Base-by-base conservation (phyloP, 2,888 invertebrate genomes). In the Acrobasis consociella region DNA sequence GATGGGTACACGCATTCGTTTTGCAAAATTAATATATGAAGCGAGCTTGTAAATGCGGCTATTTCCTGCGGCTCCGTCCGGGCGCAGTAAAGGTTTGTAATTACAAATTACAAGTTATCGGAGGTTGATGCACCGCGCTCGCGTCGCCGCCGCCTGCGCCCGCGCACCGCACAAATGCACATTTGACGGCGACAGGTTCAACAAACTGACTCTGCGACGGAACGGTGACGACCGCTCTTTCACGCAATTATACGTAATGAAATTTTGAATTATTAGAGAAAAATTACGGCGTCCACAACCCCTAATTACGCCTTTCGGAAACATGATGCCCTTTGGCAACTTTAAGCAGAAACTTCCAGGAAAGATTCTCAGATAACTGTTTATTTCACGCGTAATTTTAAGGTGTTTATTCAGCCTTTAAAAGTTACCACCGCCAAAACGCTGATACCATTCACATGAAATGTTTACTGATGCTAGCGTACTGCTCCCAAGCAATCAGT, bases 51-150 rank as follows among this genome's bases (percentile, higher is more conserved):
- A 83, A 87, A 84, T 80, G 81, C 81, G 80, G 83, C 77, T 81
- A 83, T 86, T 87, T 88, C 85, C 87, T 85, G 83, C 75, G 83
- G 82, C 85, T 81, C 78, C 78, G 81, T 80, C 82, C 79, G 82
- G 82, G 82, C 82, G 85, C 86, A 82, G 85, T 88, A 85, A 88
- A 89, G 86, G 83, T 84, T 87, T 85, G 87, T 91, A 90, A 91
- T 90, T 89, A 89, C 87, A 86, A 86, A 89, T 88, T 89, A 88
- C 88, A 87, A 87, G 86, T 86, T 89, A 87, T 89, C 80, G 83
- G 86, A 90, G 91, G 91, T 91, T 90, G 89, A 88, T 91, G 91
- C 90, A 88, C 91, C 76, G 80, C 71, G 70, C 66, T 71, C 72
- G 72, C 72, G 67, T 67, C 77, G 74, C 75, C 73, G 75, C 69